Evolutionary conservation across 2,888 invertebrate species (phyloP), one percentile per base, ranked within the genome.

Genomic region (Aphodius sticticus): DNA sequence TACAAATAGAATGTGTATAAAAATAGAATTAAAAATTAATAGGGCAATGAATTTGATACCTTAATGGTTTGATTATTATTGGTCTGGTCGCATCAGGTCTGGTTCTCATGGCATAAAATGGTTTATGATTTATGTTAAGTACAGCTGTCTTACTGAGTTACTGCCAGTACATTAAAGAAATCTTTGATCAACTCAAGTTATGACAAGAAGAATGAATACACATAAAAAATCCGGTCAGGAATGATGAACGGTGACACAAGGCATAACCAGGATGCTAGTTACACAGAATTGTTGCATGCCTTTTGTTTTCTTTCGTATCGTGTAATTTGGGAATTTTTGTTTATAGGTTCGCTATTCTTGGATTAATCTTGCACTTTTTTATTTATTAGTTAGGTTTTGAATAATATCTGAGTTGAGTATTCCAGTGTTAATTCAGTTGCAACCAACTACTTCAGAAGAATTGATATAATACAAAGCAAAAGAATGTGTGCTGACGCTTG

Each of bases 41-140:
- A 53, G 53, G 53, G 53, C 53, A 53, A 53, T 53, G 53, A 53
- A 53, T 53, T 53, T 53, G 53, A 53, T 53, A 53, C 53, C 53
- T 53, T 53, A 53, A 53, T 53, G 53, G 53, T 53, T 53, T 53
- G 53, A 53, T 53, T 53, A 53, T 53, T 53, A 53, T 53, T 53
- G 53, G 53, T 53, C 53, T 53, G 53, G 53, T 53, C 53, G 26
- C 53, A 53, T 53, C 53, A 53, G 53, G 53, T 53, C 53, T 53
- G 53, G 53, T 53, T 53, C 12, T 53, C 12, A 5, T 53, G 53
- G 7, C 53, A 12, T 53, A 53, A 53, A 53, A 53, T 9, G 7
- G 1, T 53, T 2, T 9, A 53, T 53, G 53, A 53, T 53, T 53
- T 53, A 53, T 53, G 9, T 53, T 53, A 53, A 53, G 53, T 12